Evolutionary conservation across 2,888 invertebrate species (phyloP).

Genomic region (Eurytoma californica): DNA sequence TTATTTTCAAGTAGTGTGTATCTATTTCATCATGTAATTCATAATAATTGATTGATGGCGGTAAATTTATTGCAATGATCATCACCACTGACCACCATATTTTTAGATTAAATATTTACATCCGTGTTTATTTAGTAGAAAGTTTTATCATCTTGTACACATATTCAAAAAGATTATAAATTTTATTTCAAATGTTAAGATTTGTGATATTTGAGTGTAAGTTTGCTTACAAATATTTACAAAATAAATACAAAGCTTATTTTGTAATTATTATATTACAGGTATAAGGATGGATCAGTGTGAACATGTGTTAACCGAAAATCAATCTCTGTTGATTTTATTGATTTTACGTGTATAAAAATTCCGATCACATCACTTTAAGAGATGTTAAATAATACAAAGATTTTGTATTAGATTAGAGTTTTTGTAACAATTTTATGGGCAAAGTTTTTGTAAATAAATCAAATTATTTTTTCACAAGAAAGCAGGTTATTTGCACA

Average conservation of each 20-base stretch:
- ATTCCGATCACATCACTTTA: constrained; percentile 29
- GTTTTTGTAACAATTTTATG: constrained; percentile 48
- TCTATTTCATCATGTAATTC: not conserved
- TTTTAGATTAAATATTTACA: not conserved
- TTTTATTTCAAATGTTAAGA: constrained; percentile 42
- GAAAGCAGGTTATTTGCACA: constrained; percentile 46
- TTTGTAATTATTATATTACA: constrained; percentile 36
- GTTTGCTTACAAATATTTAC: constrained; percentile 42
- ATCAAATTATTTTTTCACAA: constrained; percentile 34
- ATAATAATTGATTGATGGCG: not conserved
- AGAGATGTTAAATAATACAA: constrained; percentile 31
- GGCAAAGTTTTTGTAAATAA: constrained; percentile 52
- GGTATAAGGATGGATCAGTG: constrained; percentile 35
- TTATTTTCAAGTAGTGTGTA: not conserved
- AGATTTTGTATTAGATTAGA: constrained; percentile 32
- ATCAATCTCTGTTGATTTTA: constrained; percentile 48
- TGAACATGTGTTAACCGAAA: not conserved
- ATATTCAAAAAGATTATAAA: constrained; percentile 34
- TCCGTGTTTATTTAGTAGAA: constrained; percentile 4
- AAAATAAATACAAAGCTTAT: constrained; percentile 36
- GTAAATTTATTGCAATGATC: not conserved
- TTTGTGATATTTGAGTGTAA: constrained; percentile 57
- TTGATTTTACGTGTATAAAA: constrained; percentile 41
- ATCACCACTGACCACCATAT: not conserved
- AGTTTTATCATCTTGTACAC: constrained; percentile 11